Percentiles rank a stretch among this genome's conserved stretches.
phyloP scores from a whole-genome alignment of 2,113 vertebrate genomes.

The Rhinichthys klamathensis region DNA sequence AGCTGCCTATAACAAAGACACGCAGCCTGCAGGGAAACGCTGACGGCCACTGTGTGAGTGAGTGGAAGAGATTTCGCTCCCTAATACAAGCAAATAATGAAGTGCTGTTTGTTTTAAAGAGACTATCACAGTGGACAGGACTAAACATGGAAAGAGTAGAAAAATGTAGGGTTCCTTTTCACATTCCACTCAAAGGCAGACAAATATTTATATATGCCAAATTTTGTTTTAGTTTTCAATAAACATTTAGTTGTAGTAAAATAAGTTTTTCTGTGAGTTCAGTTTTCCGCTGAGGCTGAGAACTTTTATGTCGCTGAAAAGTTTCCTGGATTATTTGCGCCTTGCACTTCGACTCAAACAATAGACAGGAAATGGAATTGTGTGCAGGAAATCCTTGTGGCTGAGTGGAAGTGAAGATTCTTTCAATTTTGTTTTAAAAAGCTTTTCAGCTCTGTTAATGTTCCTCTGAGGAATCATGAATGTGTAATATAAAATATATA shows the following conservation, averaged over 20 bases:
- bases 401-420: conserved; percentile 47
- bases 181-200: neutral
- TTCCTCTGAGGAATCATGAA: neutral
- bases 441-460: neutral
- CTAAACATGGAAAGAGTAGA: neutral
- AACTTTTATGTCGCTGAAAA: neutral
- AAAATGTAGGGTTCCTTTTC: neutral
- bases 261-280: neutral
- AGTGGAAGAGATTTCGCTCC: neutral
- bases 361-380: conserved; percentile 45
- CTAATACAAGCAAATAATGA: conserved; percentile 12
- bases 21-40: neutral
- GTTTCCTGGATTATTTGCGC: conserved; percentile 6
- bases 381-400: conserved; percentile 46
- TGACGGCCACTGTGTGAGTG: neutral
- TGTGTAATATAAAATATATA: neutral
- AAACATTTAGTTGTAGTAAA: neutral
- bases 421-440: conserved; percentile 26
- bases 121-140: neutral
- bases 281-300: neutral
- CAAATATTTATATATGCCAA: neutral
- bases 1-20: conserved; percentile 11
- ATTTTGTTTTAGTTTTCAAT: neutral
- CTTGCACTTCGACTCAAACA: neutral
- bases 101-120: conserved; percentile 27